Conservation (phyloP, 2,888 invertebrate species). For the Agrochola macilenta region DNA sequence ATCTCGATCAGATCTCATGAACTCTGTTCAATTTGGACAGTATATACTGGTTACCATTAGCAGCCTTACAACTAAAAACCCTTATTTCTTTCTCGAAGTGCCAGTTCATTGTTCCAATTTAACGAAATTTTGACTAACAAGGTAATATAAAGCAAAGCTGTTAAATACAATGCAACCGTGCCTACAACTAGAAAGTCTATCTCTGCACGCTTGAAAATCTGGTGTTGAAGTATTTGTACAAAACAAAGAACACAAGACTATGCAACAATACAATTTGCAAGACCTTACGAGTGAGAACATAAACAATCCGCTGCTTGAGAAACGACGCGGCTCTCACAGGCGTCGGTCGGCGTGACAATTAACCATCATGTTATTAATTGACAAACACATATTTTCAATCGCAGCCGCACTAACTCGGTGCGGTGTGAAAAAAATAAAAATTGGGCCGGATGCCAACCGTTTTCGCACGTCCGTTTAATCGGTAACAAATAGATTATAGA, state of each 20-base stretch:
- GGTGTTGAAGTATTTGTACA: conserved; percentile 15
- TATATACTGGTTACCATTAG: neutral
- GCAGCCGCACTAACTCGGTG: conserved; percentile 64
- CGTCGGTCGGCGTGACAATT: conserved; percentile 51
- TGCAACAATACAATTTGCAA: conserved; percentile 30
- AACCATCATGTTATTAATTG: conserved; percentile 67
- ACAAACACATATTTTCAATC: conserved; percentile 39
- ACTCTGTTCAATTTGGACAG: neutral
- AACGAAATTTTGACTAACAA: neutral
- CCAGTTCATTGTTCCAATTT: neutral
- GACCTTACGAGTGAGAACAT: conserved; percentile 41
- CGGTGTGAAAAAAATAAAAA: conserved; percentile 73
- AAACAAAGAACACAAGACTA: conserved; percentile 11
- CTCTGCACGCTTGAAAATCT: conserved; percentile 10
- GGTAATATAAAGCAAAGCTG: neutral
- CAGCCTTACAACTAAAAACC: neutral
- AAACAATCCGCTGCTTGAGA: conserved; percentile 58
- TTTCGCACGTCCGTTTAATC: conserved; percentile 75
- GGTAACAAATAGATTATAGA: conserved; percentile 76
- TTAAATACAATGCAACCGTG: neutral
- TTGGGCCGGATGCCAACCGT: conserved; percentile 74
- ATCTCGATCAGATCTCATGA: neutral
- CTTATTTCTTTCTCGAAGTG: neutral
- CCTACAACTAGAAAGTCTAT: neutral
- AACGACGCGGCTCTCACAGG: conserved; percentile 54